A percentile compares a stretch with the other conserved stretches of the same genome.
phyloP scores from a whole-genome alignment of 1,140 invertebrate species.

The Oedothorax gibbosus region DNA sequence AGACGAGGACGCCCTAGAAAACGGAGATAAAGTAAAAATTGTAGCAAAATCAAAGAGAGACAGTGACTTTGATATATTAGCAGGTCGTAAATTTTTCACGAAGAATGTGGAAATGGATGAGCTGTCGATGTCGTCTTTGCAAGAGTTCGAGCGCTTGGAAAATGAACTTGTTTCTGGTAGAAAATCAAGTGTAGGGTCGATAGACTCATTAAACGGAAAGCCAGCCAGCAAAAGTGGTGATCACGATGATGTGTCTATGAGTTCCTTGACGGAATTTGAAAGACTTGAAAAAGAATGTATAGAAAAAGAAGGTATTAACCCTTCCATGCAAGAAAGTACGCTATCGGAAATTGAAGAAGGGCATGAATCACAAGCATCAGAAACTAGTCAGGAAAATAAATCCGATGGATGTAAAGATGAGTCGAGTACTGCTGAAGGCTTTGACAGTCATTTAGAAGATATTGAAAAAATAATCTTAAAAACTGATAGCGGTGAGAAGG shows the following conservation, averaged over 20 bases:
- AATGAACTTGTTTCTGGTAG: constrained; percentile 65
- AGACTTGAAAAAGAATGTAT: constrained; percentile 86
- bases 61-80: constrained; percentile 86
- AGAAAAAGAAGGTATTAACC: constrained; percentile 83
- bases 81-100: constrained; percentile 80
- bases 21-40: constrained; percentile 74
- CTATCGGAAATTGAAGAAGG: constrained; percentile 80
- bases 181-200: constrained; percentile 59
- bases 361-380: constrained; percentile 75
- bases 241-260: constrained; percentile 90
- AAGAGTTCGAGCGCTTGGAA: constrained; percentile 71
- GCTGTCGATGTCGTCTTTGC: constrained; percentile 69
- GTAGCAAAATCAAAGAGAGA: constrained; percentile 75
- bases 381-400: constrained; percentile 78
- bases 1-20: constrained; percentile 79
- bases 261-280: constrained; percentile 94
- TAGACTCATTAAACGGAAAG: constrained; percentile 63
- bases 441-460: constrained; percentile 79
- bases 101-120: constrained; percentile 68
- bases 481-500: constrained; percentile 76
- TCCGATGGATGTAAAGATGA: constrained; percentile 67
- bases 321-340: constrained; percentile 81
- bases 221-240: constrained; percentile 77
- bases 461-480: constrained; percentile 81
- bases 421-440: constrained; percentile 74